Percentiles rank a stretch among this genome's conserved stretches.
Evolutionary conservation across 53 echinoderm and acorn worm genomes (phyloP).

Genomic region (Holothuria scabra): DNA sequence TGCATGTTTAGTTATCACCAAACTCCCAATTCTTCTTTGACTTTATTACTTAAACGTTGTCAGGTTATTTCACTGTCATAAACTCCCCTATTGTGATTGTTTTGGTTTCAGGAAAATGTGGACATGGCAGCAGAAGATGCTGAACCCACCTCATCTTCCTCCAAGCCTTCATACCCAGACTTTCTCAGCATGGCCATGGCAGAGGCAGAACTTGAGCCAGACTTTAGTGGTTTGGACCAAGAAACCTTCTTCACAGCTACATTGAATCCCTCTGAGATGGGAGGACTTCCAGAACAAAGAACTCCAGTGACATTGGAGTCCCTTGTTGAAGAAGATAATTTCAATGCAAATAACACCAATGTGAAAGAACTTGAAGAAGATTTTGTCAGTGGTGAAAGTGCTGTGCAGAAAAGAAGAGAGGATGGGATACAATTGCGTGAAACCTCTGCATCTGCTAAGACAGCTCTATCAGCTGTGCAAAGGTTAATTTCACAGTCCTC

Average conservation of each 20-base stretch:
- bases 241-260: conserved; percentile 12
- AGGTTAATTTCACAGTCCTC: conserved; percentile 32
- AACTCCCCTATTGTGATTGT: background rate
- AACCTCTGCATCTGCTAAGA: conserved; percentile 26
- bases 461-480: conserved; percentile 18
- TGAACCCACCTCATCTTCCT: background rate
- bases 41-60: background rate
- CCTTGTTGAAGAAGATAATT: background rate
- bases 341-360: background rate
- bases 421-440: background rate
- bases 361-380: background rate
- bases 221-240: conserved; percentile 32
- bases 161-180: conserved; percentile 35
- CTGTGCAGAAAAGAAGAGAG: background rate
- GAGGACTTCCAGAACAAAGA: conserved; percentile 29
- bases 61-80: background rate
- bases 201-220: conserved; percentile 52
- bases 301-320: conserved; percentile 12
- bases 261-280: conserved; percentile 20
- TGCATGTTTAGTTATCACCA: no score
- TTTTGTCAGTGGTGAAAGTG: background rate
- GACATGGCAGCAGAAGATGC: background rate
- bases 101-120: background rate
- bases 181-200: conserved; percentile 56
- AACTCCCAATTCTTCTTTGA: background rate